Evolutionary conservation across 2,797 vertebrate genomes (phyloP).

Genomic region (Heteromormyrus szaboi): DNA sequence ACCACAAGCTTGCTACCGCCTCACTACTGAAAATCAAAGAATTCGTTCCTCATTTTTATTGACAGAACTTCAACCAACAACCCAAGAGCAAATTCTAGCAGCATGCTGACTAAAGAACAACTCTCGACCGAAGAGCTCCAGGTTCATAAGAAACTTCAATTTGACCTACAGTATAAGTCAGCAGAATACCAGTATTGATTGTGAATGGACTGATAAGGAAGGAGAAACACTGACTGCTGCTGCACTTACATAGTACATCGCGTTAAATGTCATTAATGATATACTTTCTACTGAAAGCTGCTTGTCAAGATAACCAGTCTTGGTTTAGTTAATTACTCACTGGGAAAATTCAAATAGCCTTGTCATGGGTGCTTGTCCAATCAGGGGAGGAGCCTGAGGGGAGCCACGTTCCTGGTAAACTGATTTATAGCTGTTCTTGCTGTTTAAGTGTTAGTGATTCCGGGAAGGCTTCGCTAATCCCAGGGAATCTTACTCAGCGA

Average conservation of each 20-base stretch:
- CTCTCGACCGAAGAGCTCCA: background rate
- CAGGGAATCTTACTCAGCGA: background rate
- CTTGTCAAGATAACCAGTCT: background rate
- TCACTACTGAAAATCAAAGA: background rate
- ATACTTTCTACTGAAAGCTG: background rate
- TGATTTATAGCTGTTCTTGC: background rate
- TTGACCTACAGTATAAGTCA: background rate
- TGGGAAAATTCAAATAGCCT: background rate
- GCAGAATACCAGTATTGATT: background rate
- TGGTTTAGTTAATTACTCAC: background rate
- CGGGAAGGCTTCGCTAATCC: background rate
- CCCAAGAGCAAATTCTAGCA: background rate
- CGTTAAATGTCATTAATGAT: background rate
- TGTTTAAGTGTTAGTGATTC: background rate
- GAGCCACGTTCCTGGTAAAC: background rate
- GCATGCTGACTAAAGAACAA: background rate
- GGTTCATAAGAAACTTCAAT: background rate
- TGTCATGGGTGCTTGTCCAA: background rate
- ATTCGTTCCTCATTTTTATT: background rate
- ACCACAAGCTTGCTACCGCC: background rate
- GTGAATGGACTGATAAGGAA: background rate
- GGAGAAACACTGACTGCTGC: background rate
- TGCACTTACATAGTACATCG: background rate
- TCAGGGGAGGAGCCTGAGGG: background rate
- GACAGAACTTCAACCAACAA: background rate